Evolutionary conservation across 2,888 invertebrate genomes (phyloP).

Genomic region (Leptinotarsa tumamoca): DNA sequence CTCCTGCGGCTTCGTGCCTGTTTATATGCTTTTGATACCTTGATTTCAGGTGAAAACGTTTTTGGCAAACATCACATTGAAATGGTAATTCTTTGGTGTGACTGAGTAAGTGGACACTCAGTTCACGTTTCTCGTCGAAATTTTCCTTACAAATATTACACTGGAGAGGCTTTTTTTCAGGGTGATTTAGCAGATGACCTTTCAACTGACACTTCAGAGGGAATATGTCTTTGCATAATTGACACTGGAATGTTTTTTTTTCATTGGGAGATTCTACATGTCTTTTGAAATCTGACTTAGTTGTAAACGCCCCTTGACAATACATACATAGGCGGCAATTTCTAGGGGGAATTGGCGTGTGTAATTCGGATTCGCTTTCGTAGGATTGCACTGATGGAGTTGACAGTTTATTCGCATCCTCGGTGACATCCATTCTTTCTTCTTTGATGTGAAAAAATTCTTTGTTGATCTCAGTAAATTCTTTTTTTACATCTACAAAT

Average conservation of each 20-base stretch:
- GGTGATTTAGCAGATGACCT: not conserved
- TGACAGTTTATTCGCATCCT: too few relatives aligned
- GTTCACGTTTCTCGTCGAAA: not conserved
- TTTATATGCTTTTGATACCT: too few relatives aligned
- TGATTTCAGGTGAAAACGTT: slow-evolving; percentile 69
- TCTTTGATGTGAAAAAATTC: too few relatives aligned
- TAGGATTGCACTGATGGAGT: too few relatives aligned
- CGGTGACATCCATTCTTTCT: too few relatives aligned
- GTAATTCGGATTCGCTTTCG: too few relatives aligned
- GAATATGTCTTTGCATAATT: not conserved
- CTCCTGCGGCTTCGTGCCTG: not conserved
- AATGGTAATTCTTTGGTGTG: slow-evolving; percentile 73
- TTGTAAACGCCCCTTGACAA: not conserved
- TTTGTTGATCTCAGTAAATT: too few relatives aligned
- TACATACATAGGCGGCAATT: not conserved
- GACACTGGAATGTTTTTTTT: not conserved
- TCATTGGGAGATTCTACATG: not conserved
- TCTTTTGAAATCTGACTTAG: not conserved
- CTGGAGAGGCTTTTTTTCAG: not conserved
- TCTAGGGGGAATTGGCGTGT: not conserved
- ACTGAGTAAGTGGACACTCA: slow-evolving; percentile 56
- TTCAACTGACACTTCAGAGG: not conserved
- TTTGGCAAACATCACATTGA: slow-evolving; percentile 69
- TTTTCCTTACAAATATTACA: slow-evolving; percentile 18
- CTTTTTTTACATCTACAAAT: too few relatives aligned